Evolutionary conservation across 2,888 invertebrate genomes (phyloP), one percentile per base, ranked within the genome.

Genomic region (Lissocephala sabroskyi): DNA sequence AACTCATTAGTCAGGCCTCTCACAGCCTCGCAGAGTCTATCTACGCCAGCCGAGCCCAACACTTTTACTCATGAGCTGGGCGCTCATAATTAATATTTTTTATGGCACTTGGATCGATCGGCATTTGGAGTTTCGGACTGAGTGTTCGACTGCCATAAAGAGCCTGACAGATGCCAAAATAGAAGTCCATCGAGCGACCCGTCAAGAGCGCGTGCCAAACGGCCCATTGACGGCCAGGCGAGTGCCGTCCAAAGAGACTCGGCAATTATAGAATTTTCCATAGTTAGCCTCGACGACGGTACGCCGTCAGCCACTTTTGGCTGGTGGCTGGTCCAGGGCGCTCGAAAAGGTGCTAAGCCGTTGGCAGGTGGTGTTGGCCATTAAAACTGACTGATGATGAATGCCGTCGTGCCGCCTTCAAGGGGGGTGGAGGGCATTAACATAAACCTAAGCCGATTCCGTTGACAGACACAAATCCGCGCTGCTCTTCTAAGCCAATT

Each of bases 301-400:
- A 10, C 53, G 59, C 44, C 62, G 46, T 65, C 59, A 56, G 49
- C 49, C 49, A 43, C 3, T 4, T 14, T 11, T 37, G 37, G 2
- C 44, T 45, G 30, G 39, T n/a, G n/a, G 26, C 39, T 29, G 45
- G 45, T n/a, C n/a, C n/a, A 9, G 11, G n/a, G 17, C 18, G 18
- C 44, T 59, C 49, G 50, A 51, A 67, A 57, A 64, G 66, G 70
- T 63, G 57, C 56, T 55, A 52, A 44, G 44, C 44, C 33, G 42
- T 23, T 19, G 16, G 19, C 42, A 36, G 35, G 36, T 19, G 30
- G 41, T 16, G 41, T 17, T 32, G 55, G 65, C 58, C 65, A 68
- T 73, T 73, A 73, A 75, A 73, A 73, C 75, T 71, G 71, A 60
- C 71, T 71, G 73, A 49, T 75, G 75, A 73, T 73, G 71, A 73